These are phyloP conservation scores for Eristalis intricaria DNA, from an alignment of 2,888 invertebrate species.

Conservation along the genomic window DNA sequence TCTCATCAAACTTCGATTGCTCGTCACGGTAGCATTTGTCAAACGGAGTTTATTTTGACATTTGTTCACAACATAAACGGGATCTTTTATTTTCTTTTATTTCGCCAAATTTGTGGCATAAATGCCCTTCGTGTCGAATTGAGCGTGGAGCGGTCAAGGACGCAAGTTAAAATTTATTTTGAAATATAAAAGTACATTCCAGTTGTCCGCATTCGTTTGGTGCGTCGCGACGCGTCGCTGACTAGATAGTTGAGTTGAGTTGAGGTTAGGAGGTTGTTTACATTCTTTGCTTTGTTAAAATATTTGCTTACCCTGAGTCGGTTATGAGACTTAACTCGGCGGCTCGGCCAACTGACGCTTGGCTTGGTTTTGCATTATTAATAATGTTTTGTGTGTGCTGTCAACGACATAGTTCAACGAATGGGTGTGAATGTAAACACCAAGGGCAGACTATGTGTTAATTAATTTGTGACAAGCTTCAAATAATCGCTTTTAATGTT, in stretches of 20 bases:
- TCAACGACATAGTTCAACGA: not conserved
- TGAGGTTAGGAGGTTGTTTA: constrained; percentile 1
- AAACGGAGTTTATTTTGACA: not conserved
- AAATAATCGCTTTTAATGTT: not conserved
- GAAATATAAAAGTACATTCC: not conserved
- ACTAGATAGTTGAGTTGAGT: not conserved
- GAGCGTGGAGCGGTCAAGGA: not conserved
- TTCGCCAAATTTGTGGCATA: not conserved
- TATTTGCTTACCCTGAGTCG: not conserved
- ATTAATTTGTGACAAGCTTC: not conserved
- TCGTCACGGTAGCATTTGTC: not conserved
- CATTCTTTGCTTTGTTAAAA: not conserved
- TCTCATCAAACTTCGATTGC: not conserved
- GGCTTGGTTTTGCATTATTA: not conserved
- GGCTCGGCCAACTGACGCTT: not conserved
- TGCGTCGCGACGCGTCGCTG: not conserved
- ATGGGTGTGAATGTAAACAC: not conserved
- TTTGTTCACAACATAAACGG: not conserved
- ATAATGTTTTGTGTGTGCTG: not conserved
- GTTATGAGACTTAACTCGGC: not conserved
- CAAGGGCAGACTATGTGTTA: not conserved
- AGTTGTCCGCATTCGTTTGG: not conserved
- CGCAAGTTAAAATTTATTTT: not conserved
- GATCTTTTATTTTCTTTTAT: not conserved
- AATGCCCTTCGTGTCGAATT: constrained; percentile 1